Evolutionary conservation across 2,113 vertebrate genomes (phyloP), one percentile per base, ranked within the genome.

Genomic region (Pyrgilauda ruficollis): DNA sequence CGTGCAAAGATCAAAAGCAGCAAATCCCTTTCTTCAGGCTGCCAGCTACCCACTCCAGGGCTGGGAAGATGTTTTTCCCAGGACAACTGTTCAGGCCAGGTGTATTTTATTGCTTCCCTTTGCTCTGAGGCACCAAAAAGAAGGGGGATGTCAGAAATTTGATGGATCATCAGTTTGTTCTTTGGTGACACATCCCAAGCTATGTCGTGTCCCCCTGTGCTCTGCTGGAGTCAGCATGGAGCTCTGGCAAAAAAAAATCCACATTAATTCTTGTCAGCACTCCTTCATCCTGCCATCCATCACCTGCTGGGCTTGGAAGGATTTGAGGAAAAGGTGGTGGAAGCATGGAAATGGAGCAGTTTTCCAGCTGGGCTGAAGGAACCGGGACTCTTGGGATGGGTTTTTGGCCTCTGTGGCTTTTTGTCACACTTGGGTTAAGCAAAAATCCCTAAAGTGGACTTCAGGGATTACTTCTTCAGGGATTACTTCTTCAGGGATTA

Each of bases 311-410:
- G 46, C 22, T 70, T n/a, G 55, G 84, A 37, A n/a, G 74, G 39
- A 16, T 39, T 85, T 0, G 2, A 62, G 59, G 77, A 13, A n/a
- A 84, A 62, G 44, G 28, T 33, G n/a, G 62, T 59, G 46, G 49
- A 64, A 49, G 4, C 10, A 4, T 46, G 75, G 85, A 80, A 85
- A 83, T 39, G 43, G 53, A 92, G 88, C 49, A 44, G 74, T 44
- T 91, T 93, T 72, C 68, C 76, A 84, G 91, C 61, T 55, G 74
- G 0, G 7, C 6, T n/a, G 13, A 37, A 61, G 11, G 66, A 23
- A 64, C 22, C 35, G 0, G 0, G 33, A 8, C 20, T 56, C 1
- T 0, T n/a, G 49, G 31, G 22, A 33, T 12, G 31, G 18, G 11
- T 44, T 76, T 76, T 21, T 90, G 47, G 5, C 56, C 50, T 55